Conservation (phyloP, 1,140 invertebrate genomes). For the Drosophila pseudoananassae region DNA sequence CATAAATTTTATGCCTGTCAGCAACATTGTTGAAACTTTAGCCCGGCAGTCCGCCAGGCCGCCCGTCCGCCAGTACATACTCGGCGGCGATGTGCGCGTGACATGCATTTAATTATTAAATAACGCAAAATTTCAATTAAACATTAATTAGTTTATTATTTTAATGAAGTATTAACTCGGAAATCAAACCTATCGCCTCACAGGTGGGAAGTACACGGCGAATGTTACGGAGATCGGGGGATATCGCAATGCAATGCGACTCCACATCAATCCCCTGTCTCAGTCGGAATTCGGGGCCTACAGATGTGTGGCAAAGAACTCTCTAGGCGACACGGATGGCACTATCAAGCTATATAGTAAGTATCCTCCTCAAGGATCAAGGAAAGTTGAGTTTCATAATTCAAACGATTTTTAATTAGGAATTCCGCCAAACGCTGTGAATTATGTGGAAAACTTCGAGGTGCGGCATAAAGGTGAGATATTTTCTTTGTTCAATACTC, state of each 20-base stretch:
- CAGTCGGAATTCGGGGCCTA: constrained; percentile 90
- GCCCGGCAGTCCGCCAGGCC: background rate
- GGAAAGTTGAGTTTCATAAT: background rate
- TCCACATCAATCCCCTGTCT: constrained; percentile 89
- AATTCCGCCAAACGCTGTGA: constrained; percentile 82
- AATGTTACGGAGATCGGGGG: constrained; percentile 87
- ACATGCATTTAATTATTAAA: constrained; percentile 77
- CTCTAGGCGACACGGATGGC: constrained; percentile 93
- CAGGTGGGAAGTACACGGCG: constrained; percentile 91
- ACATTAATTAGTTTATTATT: constrained; percentile 74
- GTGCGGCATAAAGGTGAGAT: constrained; percentile 78
- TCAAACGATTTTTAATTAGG: constrained; percentile 35
- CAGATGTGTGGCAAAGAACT: constrained; percentile 95
- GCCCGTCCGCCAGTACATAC: background rate
- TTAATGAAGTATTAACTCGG: constrained; percentile 60
- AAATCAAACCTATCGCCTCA: constrained; percentile 22
- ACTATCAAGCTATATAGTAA: constrained; percentile 94
- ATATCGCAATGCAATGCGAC: constrained; percentile 91
- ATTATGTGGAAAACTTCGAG: constrained; percentile 79
- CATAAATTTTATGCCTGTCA: constrained; percentile 73
- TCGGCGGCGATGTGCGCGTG: constrained; percentile 43
- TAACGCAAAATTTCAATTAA: constrained; percentile 73
- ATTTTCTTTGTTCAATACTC: background rate
- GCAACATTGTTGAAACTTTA: constrained; percentile 52
- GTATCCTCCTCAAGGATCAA: constrained; percentile 26